These are phyloP conservation scores for Crossaster papposus DNA, from an alignment of 53 echinoderm and acorn worm species.

Conservation along the genomic window DNA sequence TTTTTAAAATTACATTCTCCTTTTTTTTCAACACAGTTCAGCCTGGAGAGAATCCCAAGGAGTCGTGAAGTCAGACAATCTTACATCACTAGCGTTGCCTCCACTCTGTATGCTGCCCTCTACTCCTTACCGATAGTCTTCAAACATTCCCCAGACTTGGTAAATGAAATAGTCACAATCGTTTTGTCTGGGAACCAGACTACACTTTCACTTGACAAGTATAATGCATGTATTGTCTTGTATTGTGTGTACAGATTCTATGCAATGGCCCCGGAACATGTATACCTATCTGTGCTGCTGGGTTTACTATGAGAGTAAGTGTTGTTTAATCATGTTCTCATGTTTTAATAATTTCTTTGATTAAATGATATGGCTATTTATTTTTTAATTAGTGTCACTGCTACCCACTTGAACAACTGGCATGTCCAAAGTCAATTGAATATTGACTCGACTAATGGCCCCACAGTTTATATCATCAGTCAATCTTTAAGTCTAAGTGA, in stretches of 20 bases:
- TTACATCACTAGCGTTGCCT: slow-evolving; percentile 84
- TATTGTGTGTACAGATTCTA: slow-evolving; percentile 65
- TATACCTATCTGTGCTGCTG: slow-evolving; percentile 96
- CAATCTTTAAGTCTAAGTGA: not conserved
- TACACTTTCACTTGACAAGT: not conserved
- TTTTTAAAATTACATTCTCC: not conserved
- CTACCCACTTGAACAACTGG: not conserved
- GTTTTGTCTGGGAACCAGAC: not conserved
- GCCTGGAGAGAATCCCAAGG: slow-evolving; percentile 80
- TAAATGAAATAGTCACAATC: slow-evolving; percentile 44
- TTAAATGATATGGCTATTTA: not conserved
- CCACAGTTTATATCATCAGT: not conserved
- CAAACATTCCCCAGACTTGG: slow-evolving; percentile 85
- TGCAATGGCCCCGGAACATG: slow-evolving; percentile 99
- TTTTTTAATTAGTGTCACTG: not conserved
- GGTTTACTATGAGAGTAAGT: slow-evolving; percentile 89
- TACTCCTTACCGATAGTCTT: slow-evolving; percentile 92
- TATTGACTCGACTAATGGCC: not conserved
- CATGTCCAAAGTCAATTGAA: not conserved
- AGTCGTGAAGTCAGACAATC: slow-evolving; percentile 97
- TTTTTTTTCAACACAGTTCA: slow-evolving; percentile 59
- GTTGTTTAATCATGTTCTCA: not conserved
- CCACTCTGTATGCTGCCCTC: slow-evolving; percentile 88
- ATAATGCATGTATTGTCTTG: not conserved
- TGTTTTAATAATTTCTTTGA: not conserved